These are phyloP conservation scores for Lateolabrax maculatus DNA, from an alignment of 2,797 vertebrate genomes.

Conservation along the genomic window DNA sequence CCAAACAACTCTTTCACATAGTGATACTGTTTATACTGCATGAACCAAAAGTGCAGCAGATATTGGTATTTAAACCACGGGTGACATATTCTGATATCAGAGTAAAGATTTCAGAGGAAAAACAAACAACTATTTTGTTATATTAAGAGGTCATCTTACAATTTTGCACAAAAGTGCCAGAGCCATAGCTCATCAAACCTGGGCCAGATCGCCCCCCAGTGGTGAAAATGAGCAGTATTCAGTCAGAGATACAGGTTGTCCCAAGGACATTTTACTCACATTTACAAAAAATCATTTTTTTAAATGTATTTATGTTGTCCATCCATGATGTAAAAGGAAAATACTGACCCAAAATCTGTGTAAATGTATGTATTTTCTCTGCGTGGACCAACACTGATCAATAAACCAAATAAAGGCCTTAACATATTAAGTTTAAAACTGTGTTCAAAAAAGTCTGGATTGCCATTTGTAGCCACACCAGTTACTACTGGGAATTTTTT, in stretches of 20 bases:
- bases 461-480: background rate
- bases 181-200: conserved; percentile 1
- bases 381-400: background rate
- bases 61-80: background rate
- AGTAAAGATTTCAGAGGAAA: background rate
- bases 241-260: background rate
- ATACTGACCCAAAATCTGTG: background rate
- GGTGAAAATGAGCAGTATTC: conserved; percentile 10
- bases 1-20: conserved; percentile 6
- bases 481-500: background rate
- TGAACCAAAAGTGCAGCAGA: background rate
- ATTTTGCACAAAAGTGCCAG: background rate
- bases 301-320: background rate
- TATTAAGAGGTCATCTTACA: background rate
- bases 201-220: conserved; percentile 51
- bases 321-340: background rate
- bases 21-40: background rate
- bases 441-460: background rate
- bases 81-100: background rate
- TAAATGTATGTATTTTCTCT: background rate
- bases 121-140: background rate
- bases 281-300: background rate
- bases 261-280: background rate
- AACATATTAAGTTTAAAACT: background rate
- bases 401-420: background rate